Evolutionary conservation across 2,113 vertebrate species (phyloP).

Genomic region (Elephas maximus): DNA sequence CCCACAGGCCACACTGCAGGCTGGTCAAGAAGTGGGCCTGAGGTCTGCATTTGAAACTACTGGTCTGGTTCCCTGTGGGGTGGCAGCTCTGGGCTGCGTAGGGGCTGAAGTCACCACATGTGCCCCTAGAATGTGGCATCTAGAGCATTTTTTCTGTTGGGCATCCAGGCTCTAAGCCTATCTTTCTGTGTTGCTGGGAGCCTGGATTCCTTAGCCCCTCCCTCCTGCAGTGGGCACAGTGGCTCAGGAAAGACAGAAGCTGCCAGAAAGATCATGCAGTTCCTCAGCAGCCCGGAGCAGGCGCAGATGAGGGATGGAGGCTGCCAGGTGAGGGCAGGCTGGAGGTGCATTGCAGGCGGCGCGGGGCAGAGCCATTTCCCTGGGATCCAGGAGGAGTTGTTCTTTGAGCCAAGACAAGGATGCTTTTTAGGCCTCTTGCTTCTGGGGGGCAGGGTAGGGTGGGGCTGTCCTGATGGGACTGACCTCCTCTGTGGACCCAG

Average conservation of each 20-base stretch:
- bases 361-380: neutral
- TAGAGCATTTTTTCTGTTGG: neutral
- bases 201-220: neutral
- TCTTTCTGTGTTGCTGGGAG: neutral
- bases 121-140: neutral
- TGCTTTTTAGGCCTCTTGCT: neutral
- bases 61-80: accelerated
- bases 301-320: slow-evolving; percentile 77
- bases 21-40: accelerated
- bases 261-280: slow-evolving; percentile 91
- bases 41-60: neutral
- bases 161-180: neutral
- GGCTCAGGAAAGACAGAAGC: slow-evolving; percentile 97
- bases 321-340: slow-evolving; percentile 89
- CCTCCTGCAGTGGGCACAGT: slow-evolving; percentile 92
- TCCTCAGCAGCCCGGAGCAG: slow-evolving; percentile 91
- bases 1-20: neutral
- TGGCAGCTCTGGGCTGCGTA: neutral
- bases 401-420: neutral
- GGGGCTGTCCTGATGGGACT: neutral
- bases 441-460: neutral
- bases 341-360: neutral
- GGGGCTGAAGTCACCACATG: neutral
- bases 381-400: neutral
- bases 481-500: accelerated